Conservation (phyloP, 2,113 vertebrate genomes). For the Notothenia rossii region DNA sequence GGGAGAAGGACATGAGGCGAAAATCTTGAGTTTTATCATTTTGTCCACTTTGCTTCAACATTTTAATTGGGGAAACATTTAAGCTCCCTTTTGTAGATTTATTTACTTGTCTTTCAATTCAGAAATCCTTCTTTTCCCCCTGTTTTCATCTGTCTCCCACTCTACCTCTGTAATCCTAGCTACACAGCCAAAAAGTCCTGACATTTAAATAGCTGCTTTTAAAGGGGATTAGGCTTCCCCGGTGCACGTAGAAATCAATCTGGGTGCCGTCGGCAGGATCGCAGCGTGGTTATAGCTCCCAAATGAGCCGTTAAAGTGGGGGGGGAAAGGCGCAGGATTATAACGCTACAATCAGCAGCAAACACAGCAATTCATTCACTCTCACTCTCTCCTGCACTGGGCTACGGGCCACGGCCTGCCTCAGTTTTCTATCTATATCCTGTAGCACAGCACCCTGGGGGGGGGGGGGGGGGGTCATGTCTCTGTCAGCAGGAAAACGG, state of each 20-base stretch:
- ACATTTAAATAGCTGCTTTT: conserved; percentile 33
- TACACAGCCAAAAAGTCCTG: conserved; percentile 8
- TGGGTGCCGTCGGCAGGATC: conserved; percentile 14
- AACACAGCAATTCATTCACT: conserved; percentile 26
- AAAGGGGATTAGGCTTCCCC: conserved; percentile 28
- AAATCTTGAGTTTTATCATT: neutral
- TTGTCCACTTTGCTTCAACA: neutral
- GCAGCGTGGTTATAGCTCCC: conserved; percentile 42
- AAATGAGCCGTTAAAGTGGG: conserved; percentile 33
- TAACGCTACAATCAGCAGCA: conserved; percentile 59
- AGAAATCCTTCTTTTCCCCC: neutral
- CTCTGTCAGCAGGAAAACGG: conserved; percentile 65
- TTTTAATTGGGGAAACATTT: neutral
- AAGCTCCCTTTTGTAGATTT: neutral
- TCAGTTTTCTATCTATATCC: conserved; percentile 69
- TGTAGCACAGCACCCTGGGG: conserved; percentile 59
- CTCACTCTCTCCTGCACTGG: conserved; percentile 32
- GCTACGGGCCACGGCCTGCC: conserved; percentile 55
- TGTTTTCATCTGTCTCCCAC: conserved; percentile 1
- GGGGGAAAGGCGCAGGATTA: conserved; percentile 6
- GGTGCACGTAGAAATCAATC: conserved; percentile 46
- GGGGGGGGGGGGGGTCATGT: conserved; percentile 33
- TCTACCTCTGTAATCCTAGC: conserved; percentile 12
- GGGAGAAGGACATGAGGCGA: neutral
- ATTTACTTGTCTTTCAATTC: neutral